Conservation (phyloP, 92 coral and sea anemone species). For the Heteractis magnifica region DNA sequence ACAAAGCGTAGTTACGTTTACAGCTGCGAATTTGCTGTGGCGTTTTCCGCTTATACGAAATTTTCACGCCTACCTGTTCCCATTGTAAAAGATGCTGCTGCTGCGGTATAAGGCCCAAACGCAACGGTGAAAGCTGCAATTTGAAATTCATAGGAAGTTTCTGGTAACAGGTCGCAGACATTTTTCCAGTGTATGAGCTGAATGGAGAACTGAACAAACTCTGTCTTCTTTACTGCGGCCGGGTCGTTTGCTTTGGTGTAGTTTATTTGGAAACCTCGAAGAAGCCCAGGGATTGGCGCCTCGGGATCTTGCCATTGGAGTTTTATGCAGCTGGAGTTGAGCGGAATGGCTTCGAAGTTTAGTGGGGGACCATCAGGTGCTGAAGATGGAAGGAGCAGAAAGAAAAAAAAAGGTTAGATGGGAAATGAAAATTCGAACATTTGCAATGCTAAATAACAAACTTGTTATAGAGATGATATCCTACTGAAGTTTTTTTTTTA, state of each 20-base stretch:
- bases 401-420: neutral
- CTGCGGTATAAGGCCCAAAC: neutral
- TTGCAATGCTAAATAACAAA: neutral
- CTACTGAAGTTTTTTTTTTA: too few species aligned
- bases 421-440: neutral
- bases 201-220: neutral
- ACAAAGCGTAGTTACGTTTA: too few species aligned
- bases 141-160: neutral
- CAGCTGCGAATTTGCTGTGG: too few species aligned
- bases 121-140: constrained; percentile 25
- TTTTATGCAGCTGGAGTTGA: neutral
- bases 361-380: constrained; percentile 6
- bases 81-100: neutral
- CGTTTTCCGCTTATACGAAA: neutral
- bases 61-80: neutral
- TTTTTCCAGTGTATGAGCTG: neutral
- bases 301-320: constrained; percentile 20
- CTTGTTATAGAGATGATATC: too few species aligned
- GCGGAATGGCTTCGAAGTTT: neutral
- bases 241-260: neutral
- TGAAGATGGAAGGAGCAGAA: neutral
- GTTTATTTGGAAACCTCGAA: constrained; percentile 8
- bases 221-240: neutral
- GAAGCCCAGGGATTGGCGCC: constrained; percentile 10
- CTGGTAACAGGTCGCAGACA: neutral